These are phyloP conservation scores for Drosophila atripex DNA, from an alignment of 2,888 invertebrate genomes.

Conservation along the genomic window DNA sequence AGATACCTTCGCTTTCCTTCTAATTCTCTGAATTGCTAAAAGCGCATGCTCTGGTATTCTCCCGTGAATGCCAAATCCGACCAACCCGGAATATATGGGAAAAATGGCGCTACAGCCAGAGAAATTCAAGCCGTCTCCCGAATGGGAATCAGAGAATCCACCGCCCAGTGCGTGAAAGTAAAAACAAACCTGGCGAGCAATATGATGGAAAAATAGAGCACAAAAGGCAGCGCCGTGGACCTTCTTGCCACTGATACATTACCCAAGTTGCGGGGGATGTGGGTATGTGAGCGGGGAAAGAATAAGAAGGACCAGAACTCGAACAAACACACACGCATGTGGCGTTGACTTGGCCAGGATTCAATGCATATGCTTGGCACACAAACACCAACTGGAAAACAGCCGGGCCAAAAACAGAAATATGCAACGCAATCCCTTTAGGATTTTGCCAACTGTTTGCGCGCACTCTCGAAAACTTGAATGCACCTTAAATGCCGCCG, in stretches of 20 bases:
- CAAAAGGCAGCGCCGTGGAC: constrained; percentile 38
- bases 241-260: constrained; percentile 47
- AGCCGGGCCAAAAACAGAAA: constrained; percentile 49
- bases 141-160: not conserved
- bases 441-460: constrained; percentile 57
- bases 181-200: constrained; percentile 48
- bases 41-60: constrained; percentile 45
- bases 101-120: constrained; percentile 50
- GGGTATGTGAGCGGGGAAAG: constrained; percentile 32
- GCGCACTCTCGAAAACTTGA: constrained; percentile 58
- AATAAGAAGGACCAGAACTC: constrained; percentile 4
- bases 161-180: constrained; percentile 38
- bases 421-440: constrained; percentile 51
- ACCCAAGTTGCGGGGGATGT: not conserved
- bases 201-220: constrained; percentile 24
- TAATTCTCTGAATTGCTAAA: not conserved
- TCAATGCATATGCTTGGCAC: constrained; percentile 34
- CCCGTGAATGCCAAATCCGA: constrained; percentile 40
- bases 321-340: constrained; percentile 36
- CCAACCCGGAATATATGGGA: constrained; percentile 42
- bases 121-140: constrained; percentile 12
- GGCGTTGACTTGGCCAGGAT: constrained; percentile 45
- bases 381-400: constrained; percentile 18
- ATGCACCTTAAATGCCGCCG: constrained; percentile 54
- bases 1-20: not conserved